Base-by-base conservation (phyloP, 2,888 invertebrate species). In the Cosmia pyralina region DNA sequence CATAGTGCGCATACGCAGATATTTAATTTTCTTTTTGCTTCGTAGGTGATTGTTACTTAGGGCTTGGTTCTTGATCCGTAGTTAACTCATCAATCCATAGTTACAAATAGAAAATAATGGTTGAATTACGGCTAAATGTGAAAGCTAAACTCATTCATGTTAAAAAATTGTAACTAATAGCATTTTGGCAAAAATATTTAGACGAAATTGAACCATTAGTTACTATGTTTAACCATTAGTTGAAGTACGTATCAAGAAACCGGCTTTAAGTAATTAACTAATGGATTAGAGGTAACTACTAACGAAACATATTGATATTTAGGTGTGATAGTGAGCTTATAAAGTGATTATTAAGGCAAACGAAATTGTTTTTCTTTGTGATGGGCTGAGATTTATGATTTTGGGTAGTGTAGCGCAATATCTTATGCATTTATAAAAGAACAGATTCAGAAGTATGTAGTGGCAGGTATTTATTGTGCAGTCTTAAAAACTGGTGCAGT, bases 1-100 rank as follows among this genome's bases (percentile, higher is more conserved):
- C 46, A 52, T 13, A 28, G 73, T 50, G 48, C 11, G 41, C 50
- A 11, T 71, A 72, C 48, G 17, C n/a, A 4, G 17, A n/a, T n/a
- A 15, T 7, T 22, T 46, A 55, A 53, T 44, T 52, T 28, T 34
- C 0, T 15, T 28, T 57, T 67, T 28, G 17, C 19, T 69, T 1
- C 15, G 17, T n/a, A n/a, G 17, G 22, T 17, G 8, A n/a, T n/a
- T n/a, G n/a, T n/a, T n/a, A n/a, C n/a, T n/a, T n/a, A n/a, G n/a
- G n/a, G n/a, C n/a, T n/a, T n/a, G n/a, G n/a, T n/a, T n/a, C n/a
- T n/a, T n/a, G n/a, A n/a, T n/a, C n/a, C n/a, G n/a, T n/a, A n/a
- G n/a, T n/a, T n/a, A n/a, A n/a, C n/a, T n/a, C n/a, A n/a, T n/a
- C n/a, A n/a, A n/a, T n/a, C n/a, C n/a, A n/a, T n/a, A n/a, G n/a